Evolutionary conservation across 1,140 invertebrate genomes (phyloP), one percentile per base, ranked within the genome.

Genomic region (Coptotermes formosanus): DNA sequence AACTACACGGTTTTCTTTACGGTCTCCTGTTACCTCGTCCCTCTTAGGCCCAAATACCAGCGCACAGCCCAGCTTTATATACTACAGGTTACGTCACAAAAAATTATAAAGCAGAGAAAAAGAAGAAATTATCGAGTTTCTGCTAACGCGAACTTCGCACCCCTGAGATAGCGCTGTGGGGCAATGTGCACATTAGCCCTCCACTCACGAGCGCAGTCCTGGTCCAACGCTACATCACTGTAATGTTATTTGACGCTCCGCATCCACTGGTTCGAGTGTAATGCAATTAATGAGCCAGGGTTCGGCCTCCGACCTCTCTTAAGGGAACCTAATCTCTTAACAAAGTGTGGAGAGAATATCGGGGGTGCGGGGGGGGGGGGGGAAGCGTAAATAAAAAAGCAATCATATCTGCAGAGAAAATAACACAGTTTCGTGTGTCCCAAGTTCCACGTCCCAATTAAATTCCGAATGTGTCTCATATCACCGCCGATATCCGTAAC

Each of bases 261-360:
- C 64, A 30, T 75, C 64, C 64, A 30, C 25, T 9, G 64, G 64
- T 30, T n/a, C 64, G 64, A 30, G 64, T 75, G 9, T 75, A 75
- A 75, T 75, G 64, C 64, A 75, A 75, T 75, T 75, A 75, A 75
- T 75, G 64, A 30, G 64, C 25, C 64, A 11, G 6, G 19, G 25
- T 75, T 30, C 64, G 3, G 64, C 64, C 25, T 75, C 64, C 64
- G 25, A n/a, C n/a, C 64, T 75, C 64, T 75, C 64, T 75, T 75
- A 75, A 75, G 64, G 64, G 25, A 75, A 75, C 64, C 64, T 75
- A 75, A 75, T 75, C 64, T 75, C 64, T 75, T 75, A 75, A 75
- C 25, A 75, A 75, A 75, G 64, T 75, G 64, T 30, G 64, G 64
- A 64, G 59, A 64, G 59, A 64, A 19, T n/a, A 7, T 9, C 11